These are phyloP conservation scores for Pemphredon lugubris DNA, from an alignment of 2,888 invertebrate species.

Conservation along the genomic window DNA sequence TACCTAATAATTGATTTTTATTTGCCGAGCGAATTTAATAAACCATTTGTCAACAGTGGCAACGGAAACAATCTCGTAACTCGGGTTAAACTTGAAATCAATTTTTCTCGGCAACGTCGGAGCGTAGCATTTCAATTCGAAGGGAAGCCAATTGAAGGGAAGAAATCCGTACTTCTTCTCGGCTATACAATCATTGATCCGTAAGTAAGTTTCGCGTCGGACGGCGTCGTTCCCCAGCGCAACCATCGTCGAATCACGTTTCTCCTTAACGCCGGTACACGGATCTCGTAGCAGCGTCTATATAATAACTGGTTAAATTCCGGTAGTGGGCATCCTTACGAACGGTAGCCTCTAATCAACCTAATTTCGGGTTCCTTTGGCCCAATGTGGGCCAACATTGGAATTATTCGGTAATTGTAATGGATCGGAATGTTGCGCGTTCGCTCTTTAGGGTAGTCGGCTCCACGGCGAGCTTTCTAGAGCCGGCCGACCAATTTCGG, in stretches of 20 bases:
- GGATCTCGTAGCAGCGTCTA: conserved; percentile 64
- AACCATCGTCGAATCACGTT: conserved; percentile 3
- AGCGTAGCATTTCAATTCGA: too few relatives aligned
- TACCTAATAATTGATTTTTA: too few relatives aligned
- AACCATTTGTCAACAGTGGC: too few relatives aligned
- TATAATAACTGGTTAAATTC: conserved; percentile 81
- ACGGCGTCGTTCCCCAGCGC: too few relatives aligned
- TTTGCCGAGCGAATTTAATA: too few relatives aligned
- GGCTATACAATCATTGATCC: too few relatives aligned
- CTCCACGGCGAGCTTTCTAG: neutral
- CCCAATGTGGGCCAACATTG: conserved; percentile 76
- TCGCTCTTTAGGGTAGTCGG: conserved; percentile 60
- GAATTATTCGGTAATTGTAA: conserved; percentile 81
- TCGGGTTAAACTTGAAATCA: too few relatives aligned
- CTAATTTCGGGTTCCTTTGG: conserved; percentile 79
- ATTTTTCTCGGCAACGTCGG: too few relatives aligned
- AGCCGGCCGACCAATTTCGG: conserved; percentile 37
- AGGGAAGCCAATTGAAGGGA: too few relatives aligned
- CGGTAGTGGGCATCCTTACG: conserved; percentile 80
- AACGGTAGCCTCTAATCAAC: conserved; percentile 81
- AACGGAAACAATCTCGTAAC: too few relatives aligned
- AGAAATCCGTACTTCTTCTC: too few relatives aligned
- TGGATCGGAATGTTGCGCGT: conserved; percentile 78
- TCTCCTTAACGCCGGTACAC: neutral
- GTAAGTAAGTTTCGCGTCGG: too few relatives aligned